These are phyloP conservation scores for Ophion ellenae DNA, from an alignment of 2,888 invertebrate genomes.

Conservation along the genomic window DNA sequence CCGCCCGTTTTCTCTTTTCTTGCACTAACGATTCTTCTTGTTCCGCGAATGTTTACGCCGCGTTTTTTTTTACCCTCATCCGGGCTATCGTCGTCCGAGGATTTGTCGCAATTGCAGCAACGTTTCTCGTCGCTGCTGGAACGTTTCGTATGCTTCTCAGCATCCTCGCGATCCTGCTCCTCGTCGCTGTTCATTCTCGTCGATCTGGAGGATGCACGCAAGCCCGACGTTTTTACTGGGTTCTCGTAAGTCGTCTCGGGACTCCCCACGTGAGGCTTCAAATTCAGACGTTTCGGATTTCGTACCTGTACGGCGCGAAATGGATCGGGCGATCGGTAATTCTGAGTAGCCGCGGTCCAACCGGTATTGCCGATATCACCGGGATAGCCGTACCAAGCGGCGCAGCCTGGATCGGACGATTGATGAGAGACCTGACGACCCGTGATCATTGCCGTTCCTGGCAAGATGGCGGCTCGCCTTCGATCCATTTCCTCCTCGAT, in stretches of 20 bases:
- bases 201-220: neutral
- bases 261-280: conserved; percentile 76
- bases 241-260: conserved; percentile 73
- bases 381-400: conserved; percentile 65
- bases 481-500: conserved; percentile 77
- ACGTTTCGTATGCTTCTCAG: conserved; percentile 8
- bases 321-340: conserved; percentile 76
- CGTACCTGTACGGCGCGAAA: conserved; percentile 69
- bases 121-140: conserved; percentile 21
- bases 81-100: conserved; percentile 61
- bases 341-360: conserved; percentile 30
- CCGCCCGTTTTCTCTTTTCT: neutral
- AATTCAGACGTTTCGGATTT: conserved; percentile 74
- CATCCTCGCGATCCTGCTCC: conserved; percentile 40
- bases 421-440: conserved; percentile 43
- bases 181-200: conserved; percentile 45
- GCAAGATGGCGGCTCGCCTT: conserved; percentile 64
- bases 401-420: conserved; percentile 57
- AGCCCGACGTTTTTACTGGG: conserved; percentile 53
- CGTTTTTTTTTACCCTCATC: conserved; percentile 75
- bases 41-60: conserved; percentile 61
- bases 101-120: conserved; percentile 59
- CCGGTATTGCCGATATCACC: conserved; percentile 52
- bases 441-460: conserved; percentile 30
- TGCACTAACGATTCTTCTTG: conserved; percentile 46